Evolutionary conservation across 2,888 invertebrate genomes (phyloP), one percentile per base, ranked within the genome.

Genomic region (Caenorhabditis afra): DNA sequence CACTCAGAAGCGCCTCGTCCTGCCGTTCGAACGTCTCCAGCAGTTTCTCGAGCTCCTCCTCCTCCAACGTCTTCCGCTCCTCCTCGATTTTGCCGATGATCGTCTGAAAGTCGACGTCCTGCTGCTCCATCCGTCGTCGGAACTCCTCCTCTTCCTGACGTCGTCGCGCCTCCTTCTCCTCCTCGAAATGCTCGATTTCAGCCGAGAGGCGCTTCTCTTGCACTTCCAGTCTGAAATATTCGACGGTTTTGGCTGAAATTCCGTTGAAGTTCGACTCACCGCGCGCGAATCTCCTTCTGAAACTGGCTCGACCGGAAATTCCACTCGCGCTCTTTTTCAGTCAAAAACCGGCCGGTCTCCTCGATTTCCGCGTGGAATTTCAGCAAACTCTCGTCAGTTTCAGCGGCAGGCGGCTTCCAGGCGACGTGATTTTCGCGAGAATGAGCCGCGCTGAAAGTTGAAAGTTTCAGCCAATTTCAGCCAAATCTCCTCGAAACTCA

Each of bases 201-300:
- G 59, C 41, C 8, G 16, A 18, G 0, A 68, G 45, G 7, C 68
- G 68, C 29, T 59, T 59, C 23, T 59, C 45, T 41, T 68, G 68
- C 20, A 59, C 68, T 53, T 68, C 68, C 35, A 68, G 16, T 20
- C 68, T 68, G 22, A 12, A 64, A 50, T 8, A 41, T 8, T 14
- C 3, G 11, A 41, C 41, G 2, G 41, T 41, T 37, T 5, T 37
- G 37, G 7, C 12, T 41, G 29, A 41, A 11, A 14, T 41, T 11
- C 7, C 3, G 41, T n/a, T 23, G 37, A 35, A 22, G 1, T 16
- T 16, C 16, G 7, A 20, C 29, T 35, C n/a, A 68, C 68, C 68
- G 41, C 0, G 68, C 68, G 29, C 68, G 59, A n/a, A 68, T 50
- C 39, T 68, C 68, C 29, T 68, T 68, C 50, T 61, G 68, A 61